phyloP scores from a whole-genome alignment of 1,140 invertebrate genomes.

The Cydia amplana region DNA sequence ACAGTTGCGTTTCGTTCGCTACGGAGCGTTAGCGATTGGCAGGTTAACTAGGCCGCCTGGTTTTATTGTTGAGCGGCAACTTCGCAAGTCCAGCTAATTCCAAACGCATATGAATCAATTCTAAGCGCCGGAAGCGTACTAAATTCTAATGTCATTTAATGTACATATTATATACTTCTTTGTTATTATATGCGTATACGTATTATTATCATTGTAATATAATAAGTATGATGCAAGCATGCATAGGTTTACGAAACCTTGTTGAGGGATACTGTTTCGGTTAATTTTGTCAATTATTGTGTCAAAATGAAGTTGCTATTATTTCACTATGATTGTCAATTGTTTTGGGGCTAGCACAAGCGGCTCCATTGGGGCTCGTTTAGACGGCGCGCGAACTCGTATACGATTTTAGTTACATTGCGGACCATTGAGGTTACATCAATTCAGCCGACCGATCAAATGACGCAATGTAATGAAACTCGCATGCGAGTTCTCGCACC shows the following conservation, averaged over 20 bases:
- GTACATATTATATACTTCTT: conserved; percentile 48
- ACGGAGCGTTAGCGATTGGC: too few relatives aligned
- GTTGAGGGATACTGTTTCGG: conserved; percentile 63
- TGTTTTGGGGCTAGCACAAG: conserved; percentile 59
- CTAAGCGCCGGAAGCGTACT: conserved; percentile 39
- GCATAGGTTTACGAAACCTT: conserved; percentile 64
- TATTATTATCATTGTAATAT: conserved; percentile 40
- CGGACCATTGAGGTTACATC: too few relatives aligned
- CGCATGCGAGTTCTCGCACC: too few relatives aligned
- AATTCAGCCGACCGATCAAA: too few relatives aligned
- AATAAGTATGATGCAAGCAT: conserved; percentile 49
- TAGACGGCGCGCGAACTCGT: too few relatives aligned
- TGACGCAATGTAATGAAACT: too few relatives aligned
- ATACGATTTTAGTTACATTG: too few relatives aligned
- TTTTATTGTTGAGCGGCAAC: conserved; percentile 56
- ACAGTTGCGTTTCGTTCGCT: too few relatives aligned
- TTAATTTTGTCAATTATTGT: conserved; percentile 76
- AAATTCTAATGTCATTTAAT: conserved; percentile 32
- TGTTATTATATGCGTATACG: conserved; percentile 63
- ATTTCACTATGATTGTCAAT: conserved; percentile 65
- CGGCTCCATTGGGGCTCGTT: too few relatives aligned
- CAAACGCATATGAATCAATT: conserved; percentile 40
- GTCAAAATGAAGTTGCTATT: conserved; percentile 59
- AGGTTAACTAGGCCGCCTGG: too few relatives aligned
- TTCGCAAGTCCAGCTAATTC: conserved; percentile 44